A percentile compares a stretch with the other conserved stretches of the same genome.
phyloP scores from a whole-genome alignment of 1,140 invertebrate genomes.

The Heliothis subflexa region DNA sequence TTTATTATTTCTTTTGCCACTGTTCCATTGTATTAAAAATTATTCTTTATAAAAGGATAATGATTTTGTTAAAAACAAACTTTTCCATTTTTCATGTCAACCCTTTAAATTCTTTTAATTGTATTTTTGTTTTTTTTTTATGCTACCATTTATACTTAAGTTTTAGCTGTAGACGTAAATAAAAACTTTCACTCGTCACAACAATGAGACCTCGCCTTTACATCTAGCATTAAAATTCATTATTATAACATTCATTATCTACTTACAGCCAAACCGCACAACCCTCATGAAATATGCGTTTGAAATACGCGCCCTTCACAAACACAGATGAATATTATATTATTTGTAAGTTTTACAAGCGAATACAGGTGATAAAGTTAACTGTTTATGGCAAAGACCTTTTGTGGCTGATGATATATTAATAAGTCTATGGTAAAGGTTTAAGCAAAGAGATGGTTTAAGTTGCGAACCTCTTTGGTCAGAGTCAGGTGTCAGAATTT shows the following conservation, averaged over 20 bases:
- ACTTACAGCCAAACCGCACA: conserved; percentile 57
- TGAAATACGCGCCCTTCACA: conserved; percentile 65
- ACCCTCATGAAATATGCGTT: conserved; percentile 72
- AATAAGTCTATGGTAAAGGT: neutral
- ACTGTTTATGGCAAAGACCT: conserved; percentile 4
- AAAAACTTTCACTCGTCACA: neutral
- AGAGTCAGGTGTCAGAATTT: neutral
- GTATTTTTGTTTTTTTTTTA: too few relatives aligned
- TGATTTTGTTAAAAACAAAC: too few relatives aligned
- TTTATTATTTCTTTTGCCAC: too few relatives aligned
- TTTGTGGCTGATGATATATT: conserved; percentile 31
- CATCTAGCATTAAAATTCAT: conserved; percentile 66
- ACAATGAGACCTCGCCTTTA: conserved; percentile 23
- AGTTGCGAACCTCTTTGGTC: conserved; percentile 4
- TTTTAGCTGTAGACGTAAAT: neutral
- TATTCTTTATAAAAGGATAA: too few relatives aligned
- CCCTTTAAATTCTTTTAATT: too few relatives aligned
- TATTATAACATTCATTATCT: too few relatives aligned
- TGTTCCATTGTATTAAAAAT: too few relatives aligned
- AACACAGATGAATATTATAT: conserved; percentile 64
- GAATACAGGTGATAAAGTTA: conserved; percentile 25
- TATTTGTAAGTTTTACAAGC: conserved; percentile 49
- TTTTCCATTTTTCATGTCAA: too few relatives aligned
- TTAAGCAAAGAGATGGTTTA: conserved; percentile 8
- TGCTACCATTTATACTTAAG: too few relatives aligned